Percentiles rank a stretch among this genome's conserved stretches.
phyloP scores from a whole-genome alignment of 2,797 vertebrate species.

The Brachymystax lenok region DNA sequence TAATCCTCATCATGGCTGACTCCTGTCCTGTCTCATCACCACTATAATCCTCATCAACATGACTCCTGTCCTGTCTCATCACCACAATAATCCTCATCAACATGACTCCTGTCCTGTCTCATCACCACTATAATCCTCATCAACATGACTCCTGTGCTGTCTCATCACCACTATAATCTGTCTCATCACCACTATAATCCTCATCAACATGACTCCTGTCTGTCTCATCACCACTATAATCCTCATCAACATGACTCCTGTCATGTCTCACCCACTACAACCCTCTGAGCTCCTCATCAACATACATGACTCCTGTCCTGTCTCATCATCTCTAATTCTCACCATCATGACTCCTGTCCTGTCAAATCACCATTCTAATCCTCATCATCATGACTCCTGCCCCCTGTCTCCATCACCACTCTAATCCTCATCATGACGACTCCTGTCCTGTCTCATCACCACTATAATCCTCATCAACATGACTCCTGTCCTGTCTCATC shows the following conservation, averaged over 20 bases:
- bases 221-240: too few relatives aligned
- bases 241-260: too few relatives aligned
- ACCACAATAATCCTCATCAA: background rate
- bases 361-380: constrained; percentile 1
- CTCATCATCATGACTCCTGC: constrained; percentile 25
- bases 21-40: background rate
- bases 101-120: background rate
- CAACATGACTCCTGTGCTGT: background rate
- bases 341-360: too few relatives aligned
- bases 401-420: too few relatives aligned
- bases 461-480: background rate
- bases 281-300: too few relatives aligned
- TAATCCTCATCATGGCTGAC: constrained; percentile 28
- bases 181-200: too few relatives aligned
- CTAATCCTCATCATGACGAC: background rate
- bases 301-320: too few relatives aligned
- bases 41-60: background rate
- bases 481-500: background rate
- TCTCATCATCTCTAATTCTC: too few relatives aligned
- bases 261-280: too few relatives aligned
- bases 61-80: too few relatives aligned
- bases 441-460: too few relatives aligned
- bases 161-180: background rate
- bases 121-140: background rate
- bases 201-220: too few relatives aligned